Evolutionary conservation across 2,113 vertebrate genomes (phyloP), one percentile per base, ranked within the genome.

Genomic region (Galemys pyrenaicus): DNA sequence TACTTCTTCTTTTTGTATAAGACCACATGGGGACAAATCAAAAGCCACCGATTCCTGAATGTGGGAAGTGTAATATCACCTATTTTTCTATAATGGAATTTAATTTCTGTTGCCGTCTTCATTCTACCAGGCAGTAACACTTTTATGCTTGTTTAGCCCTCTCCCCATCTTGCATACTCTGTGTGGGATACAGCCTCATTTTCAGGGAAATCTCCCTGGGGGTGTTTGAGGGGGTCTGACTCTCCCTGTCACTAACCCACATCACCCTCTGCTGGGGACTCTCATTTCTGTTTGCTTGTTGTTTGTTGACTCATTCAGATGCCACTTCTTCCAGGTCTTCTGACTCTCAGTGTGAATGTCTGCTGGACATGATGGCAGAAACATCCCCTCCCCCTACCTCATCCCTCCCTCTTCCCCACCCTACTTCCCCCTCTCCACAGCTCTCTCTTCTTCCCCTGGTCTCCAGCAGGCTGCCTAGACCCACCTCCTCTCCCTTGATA

Each of bases 1-100:
- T 30, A 62, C 35, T 44, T 73, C n/a, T 35, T 26, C 44, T 41
- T 60, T 60, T 24, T 4, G 22, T 41, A 9, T 19, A 56, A 41
- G 62, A 73, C 26, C 2, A n/a, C 8, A 16, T 46, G 39, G 16
- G n/a, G 46, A 4, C 13, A 77, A 78, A 81, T 85, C 54, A 93
- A 86, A 81, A 95, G 39, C 46, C 20, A 82, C 68, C 32, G 41
- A 46, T 92, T 73, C 54, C 74, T 5, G 3, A 78, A 35, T 41
- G 3, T 22, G 78, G 49, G 49, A 62, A 89, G 86, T 56, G 9
- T 28, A 86, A 94, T 22, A 73, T 44, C 65, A 77, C 85, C 82
- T 58, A 78, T 58, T 89, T 92, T 93, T 51, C 26, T 82, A 2
- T 67, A 62, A 78, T 89, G 56, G 35, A 86, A 87, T 91, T 89